A percentile compares a stretch with the other conserved stretches of the same genome.
These are phyloP conservation scores for Brevimyrus niger DNA, from an alignment of 2,113 vertebrate genomes.

Conservation along the genomic window DNA sequence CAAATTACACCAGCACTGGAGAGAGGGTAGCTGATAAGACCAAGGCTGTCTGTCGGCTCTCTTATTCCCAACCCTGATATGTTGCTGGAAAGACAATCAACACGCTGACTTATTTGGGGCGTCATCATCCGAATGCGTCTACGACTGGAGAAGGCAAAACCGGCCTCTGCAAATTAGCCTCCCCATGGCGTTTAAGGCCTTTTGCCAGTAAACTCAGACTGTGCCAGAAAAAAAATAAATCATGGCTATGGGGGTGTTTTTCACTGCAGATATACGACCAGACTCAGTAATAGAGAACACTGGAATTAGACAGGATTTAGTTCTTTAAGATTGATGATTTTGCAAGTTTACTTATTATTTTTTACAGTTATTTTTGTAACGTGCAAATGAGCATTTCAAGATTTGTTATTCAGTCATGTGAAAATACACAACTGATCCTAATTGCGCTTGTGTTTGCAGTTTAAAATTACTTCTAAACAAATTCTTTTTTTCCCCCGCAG, in stretches of 20 bases:
- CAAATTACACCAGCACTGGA: not conserved
- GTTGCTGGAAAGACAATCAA: not conserved
- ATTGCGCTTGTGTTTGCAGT: not conserved
- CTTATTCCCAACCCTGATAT: not conserved
- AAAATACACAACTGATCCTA: not conserved
- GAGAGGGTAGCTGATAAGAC: not conserved
- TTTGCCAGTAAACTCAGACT: not conserved
- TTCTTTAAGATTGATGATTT: not conserved
- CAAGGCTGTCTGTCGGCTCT: not conserved
- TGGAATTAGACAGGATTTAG: not conserved
- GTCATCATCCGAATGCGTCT: not conserved
- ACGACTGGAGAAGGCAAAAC: not conserved
- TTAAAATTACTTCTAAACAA: not conserved
- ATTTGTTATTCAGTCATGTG: not conserved
- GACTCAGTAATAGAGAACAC: not conserved
- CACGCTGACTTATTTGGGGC: not conserved
- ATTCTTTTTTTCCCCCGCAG: not conserved
- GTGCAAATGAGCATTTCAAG: not conserved
- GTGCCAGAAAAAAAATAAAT: not conserved
- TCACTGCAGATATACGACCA: not conserved
- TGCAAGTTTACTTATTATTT: not conserved
- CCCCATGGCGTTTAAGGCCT: not conserved
- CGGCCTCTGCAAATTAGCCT: not conserved
- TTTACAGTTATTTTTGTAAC: not conserved
- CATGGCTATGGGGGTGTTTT: not conserved